Percentiles rank a stretch among this genome's conserved stretches.
Evolutionary conservation across 2,888 invertebrate species (phyloP).

Genomic region (Coenonympha glycerion): DNA sequence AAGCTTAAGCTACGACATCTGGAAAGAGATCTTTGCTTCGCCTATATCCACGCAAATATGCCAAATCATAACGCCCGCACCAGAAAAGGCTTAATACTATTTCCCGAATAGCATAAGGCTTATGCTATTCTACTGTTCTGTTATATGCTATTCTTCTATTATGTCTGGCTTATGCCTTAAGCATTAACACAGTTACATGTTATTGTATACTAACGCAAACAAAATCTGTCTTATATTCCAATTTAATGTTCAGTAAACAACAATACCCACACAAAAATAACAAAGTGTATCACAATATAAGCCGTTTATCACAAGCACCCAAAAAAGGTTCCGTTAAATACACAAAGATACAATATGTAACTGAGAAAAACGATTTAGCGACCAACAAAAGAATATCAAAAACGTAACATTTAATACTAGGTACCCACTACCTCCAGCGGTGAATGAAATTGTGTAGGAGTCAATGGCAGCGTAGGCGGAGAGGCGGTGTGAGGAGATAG

Average conservation of each 20-base stretch:
- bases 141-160: too few species aligned
- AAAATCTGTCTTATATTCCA: background rate
- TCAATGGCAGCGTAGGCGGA: conserved; percentile 55
- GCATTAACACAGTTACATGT: too few species aligned
- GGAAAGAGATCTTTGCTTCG: too few species aligned
- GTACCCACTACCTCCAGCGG: background rate
- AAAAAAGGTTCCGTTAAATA: background rate
- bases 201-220: background rate
- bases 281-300: background rate
- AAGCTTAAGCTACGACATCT: too few species aligned
- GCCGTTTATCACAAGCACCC: background rate
- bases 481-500: conserved; percentile 32
- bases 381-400: background rate
- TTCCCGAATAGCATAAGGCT: too few species aligned
- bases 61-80: too few species aligned
- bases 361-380: background rate
- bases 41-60: too few species aligned
- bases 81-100: too few species aligned
- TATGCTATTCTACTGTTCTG: too few species aligned
- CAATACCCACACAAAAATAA: background rate
- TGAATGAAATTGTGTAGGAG: conserved; percentile 59
- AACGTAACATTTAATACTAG: conserved; percentile 3
- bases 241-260: background rate
- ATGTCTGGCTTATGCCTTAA: too few species aligned
- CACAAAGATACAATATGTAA: too few species aligned